phyloP scores from a whole-genome alignment of 1,140 invertebrate genomes.

The Drepana arcuata region DNA sequence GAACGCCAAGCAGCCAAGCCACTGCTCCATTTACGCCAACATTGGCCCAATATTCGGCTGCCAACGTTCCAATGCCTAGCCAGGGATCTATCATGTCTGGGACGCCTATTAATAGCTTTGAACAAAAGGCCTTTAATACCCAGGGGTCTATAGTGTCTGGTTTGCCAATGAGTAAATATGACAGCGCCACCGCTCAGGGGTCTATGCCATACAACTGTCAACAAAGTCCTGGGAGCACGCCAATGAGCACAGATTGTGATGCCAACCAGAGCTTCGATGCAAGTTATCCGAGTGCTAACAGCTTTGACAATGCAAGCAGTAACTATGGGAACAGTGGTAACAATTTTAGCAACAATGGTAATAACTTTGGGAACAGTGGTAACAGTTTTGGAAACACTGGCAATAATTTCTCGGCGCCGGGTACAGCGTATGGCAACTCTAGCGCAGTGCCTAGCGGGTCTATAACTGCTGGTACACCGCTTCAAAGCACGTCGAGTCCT shows the following conservation, averaged over 20 bases:
- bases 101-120: constrained; percentile 7
- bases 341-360: too few relatives aligned
- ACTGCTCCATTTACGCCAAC: constrained; percentile 10
- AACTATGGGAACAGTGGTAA: constrained; percentile 4
- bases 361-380: too few relatives aligned
- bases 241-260: too few relatives aligned
- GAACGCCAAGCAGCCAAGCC: constrained; percentile 18
- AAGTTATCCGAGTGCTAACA: not conserved
- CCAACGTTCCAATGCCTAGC: constrained; percentile 8
- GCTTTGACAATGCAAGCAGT: constrained; percentile 2
- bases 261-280: constrained; percentile 2
- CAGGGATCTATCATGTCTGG: constrained; percentile 10
- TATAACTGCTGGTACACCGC: constrained; percentile 14
- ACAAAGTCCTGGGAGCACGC: too few relatives aligned
- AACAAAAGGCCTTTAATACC: constrained; percentile 12
- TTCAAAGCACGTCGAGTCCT: constrained; percentile 3
- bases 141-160: constrained; percentile 27
- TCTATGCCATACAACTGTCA: too few relatives aligned
- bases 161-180: constrained; percentile 19
- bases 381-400: too few relatives aligned
- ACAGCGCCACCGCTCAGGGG: too few relatives aligned
- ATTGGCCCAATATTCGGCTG: constrained; percentile 1
- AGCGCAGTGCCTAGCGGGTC: constrained; percentile 7
- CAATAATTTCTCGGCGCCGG: too few relatives aligned
- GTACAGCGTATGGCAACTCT: constrained; percentile 3